Evolutionary conservation across 2,113 vertebrate species (phyloP), one percentile per base, ranked within the genome.

Genomic region (Actinemys pallida): DNA sequence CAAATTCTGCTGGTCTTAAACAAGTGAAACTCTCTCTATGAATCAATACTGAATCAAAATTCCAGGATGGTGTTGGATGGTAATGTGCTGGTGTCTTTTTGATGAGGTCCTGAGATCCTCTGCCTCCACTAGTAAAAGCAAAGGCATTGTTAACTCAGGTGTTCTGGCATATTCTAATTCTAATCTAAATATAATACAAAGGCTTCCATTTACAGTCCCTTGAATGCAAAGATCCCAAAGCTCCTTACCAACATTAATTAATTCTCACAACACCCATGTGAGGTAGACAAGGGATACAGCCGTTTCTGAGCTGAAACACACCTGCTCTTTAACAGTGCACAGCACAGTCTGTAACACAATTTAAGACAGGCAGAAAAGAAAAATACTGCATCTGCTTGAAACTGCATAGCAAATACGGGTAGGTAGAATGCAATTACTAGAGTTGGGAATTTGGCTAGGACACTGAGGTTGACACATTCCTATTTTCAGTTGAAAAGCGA

Each of bases 241-340:
- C 20, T 94, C 62, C 93, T 86, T 92, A 72, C 81, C 95, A 96
- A 96, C 89, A 94, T 78, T 86, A 65, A 35, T n/a, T 65, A 47
- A 83, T 86, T 95, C 84, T 89, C 59, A 90, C 83, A 85, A 86
- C 86, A 81, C 16, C 93, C 2, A 93, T 86, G 75, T 0, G 24
- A 92, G 89, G 87, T 93, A 89, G 94, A 47, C 1, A 1, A 45
- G 82, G 80, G 79, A 83, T 17, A n/a, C 65, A 92, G 53, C 45
- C 89, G 93, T 78, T 86, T 93, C 86, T 89, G 87, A 89, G 56
- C n/a, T 88, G 81, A 78, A 85, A n/a, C 80, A 83, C 91, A 91
- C 83, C 83, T 95, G 92, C 90, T 62, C 62, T 82, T 78, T 89
- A 2, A 0, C 89, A 72, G 88, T 31, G 47, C 83, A 52, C 49